phyloP scores from a whole-genome alignment of 2,113 vertebrate genomes.

The Anguilla rostrata region DNA sequence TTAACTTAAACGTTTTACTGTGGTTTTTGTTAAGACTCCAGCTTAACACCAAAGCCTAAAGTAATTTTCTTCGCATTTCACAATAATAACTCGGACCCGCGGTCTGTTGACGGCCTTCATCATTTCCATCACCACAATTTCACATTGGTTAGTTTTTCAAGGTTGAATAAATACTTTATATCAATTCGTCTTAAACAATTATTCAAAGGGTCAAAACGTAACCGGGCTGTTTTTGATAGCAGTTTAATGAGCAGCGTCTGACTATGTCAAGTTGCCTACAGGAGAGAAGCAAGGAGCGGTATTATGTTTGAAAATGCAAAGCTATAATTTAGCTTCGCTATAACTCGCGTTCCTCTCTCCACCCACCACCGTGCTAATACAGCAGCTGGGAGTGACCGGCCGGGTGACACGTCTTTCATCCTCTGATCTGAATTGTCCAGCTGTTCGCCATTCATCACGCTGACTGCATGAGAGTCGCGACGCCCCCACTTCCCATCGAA shows the following conservation, averaged over 20 bases:
- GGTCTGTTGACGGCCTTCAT: no score
- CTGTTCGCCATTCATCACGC: constrained; percentile 65
- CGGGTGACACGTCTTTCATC: constrained; percentile 56
- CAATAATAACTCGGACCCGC: background rate
- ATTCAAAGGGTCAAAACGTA: no score
- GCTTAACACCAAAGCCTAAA: background rate
- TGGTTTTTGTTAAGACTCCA: background rate
- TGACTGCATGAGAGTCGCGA: constrained; percentile 44
- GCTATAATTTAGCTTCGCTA: no score
- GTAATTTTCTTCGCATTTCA: background rate
- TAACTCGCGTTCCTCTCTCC: constrained; percentile 45
- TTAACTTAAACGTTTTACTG: background rate
- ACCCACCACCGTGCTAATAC: constrained; percentile 32
- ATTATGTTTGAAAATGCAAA: background rate
- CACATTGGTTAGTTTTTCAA: no score
- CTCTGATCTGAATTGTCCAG: constrained; percentile 49
- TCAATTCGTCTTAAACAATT: no score
- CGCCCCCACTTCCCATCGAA: background rate
- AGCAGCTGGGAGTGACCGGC: constrained; percentile 52
- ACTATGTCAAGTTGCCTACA: background rate
- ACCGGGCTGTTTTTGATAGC: background rate
- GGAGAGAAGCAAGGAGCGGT: background rate
- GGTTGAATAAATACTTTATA: no score
- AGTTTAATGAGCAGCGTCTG: constrained; percentile 1
- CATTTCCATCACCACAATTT: no score